These are phyloP conservation scores for Drosophila bocki DNA, from an alignment of 1,140 invertebrate species.

Conservation along the genomic window DNA sequence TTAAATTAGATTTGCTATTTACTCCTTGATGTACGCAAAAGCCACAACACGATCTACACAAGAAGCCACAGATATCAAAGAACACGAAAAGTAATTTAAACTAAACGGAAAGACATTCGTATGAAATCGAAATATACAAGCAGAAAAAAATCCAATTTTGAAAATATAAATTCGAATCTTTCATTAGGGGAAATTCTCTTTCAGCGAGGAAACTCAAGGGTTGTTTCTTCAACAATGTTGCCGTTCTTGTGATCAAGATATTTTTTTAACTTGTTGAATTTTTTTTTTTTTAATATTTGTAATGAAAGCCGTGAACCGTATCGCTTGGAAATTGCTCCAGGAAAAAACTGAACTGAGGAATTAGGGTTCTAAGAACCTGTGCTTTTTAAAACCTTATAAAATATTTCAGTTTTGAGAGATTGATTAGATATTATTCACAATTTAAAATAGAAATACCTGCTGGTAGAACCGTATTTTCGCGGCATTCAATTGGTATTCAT, in stretches of 20 bases:
- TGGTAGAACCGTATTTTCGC: no score
- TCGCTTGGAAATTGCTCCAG: neutral
- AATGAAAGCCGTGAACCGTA: no score
- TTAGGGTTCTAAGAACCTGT: neutral
- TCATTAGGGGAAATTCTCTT: conserved; percentile 7
- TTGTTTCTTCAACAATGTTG: neutral
- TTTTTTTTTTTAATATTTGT: neutral
- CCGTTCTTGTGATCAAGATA: neutral
- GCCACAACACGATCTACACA: conserved; percentile 33
- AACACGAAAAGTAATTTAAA: conserved; percentile 30
- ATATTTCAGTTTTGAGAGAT: neutral
- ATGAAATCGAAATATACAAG: conserved; percentile 53
- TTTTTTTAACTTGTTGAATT: neutral
- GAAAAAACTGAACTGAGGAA: neutral
- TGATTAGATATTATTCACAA: neutral
- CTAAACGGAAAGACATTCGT: conserved; percentile 45
- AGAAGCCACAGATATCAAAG: conserved; percentile 56
- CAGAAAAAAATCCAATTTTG: conserved; percentile 33
- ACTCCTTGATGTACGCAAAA: conserved; percentile 52
- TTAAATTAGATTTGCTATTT: conserved; percentile 58
- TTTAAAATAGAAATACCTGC: conserved; percentile 48
- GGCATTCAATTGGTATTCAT: conserved; percentile 48
- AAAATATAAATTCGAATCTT: conserved; percentile 48
- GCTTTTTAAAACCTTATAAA: neutral
- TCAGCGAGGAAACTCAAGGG: neutral